Evolutionary conservation across 2,888 invertebrate genomes (phyloP).

Genomic region (Pachymerium ferrugineum): DNA sequence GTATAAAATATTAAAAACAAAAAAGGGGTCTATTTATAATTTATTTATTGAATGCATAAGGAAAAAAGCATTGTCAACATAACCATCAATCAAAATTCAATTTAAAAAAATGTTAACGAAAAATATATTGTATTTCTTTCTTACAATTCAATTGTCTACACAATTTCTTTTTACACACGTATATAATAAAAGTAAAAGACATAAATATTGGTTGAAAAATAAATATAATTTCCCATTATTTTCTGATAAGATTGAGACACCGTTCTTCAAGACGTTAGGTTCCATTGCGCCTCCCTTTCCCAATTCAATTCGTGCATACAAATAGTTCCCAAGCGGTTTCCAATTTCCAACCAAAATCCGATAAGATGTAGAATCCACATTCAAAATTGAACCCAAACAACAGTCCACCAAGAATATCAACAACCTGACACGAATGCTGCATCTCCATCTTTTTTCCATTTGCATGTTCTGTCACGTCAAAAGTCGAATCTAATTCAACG

Average conservation of each 20-base stretch:
- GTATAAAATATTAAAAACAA: too few relatives aligned
- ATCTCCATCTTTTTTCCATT: background rate
- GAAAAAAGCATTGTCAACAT: too few relatives aligned
- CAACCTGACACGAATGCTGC: background rate
- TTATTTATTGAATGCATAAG: too few relatives aligned
- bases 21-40: too few relatives aligned
- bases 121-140: background rate
- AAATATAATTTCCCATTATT: too few relatives aligned
- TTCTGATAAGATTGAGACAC: background rate
- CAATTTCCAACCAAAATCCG: conserved; percentile 20
- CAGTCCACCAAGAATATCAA: background rate
- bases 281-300: background rate
- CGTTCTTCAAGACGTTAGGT: background rate
- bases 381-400: background rate
- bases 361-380: background rate
- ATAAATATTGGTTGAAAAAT: too few relatives aligned
- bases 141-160: too few relatives aligned
- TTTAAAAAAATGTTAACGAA: background rate
- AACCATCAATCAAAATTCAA: too few relatives aligned
- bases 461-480: too few relatives aligned
- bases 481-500: too few relatives aligned
- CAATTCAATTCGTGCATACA: conserved; percentile 16
- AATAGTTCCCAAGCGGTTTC: conserved; percentile 22
- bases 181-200: too few relatives aligned
- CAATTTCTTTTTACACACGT: too few relatives aligned